Conservation (phyloP, 2,888 invertebrate species). For the Ganaspis brasiliensis region DNA sequence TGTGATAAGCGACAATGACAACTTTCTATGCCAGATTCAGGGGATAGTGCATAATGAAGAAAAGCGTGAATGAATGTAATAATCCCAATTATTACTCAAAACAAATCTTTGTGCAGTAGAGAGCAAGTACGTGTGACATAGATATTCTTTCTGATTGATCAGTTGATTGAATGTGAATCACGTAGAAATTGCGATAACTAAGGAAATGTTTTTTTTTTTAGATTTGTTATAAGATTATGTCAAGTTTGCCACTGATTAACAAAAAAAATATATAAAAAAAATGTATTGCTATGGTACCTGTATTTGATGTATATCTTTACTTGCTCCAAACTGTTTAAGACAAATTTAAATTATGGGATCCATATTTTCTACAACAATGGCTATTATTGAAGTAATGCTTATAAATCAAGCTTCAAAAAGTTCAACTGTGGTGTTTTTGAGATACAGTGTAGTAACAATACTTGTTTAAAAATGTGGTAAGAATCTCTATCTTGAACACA, state of each 20-base stretch:
- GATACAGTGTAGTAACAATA: background rate
- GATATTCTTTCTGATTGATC: slow-evolving; percentile 61
- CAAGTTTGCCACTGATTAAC: slow-evolving; percentile 68
- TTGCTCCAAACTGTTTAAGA: slow-evolving; percentile 66
- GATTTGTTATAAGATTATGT: slow-evolving; percentile 66
- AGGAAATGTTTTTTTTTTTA: slow-evolving; percentile 61
- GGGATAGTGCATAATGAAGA: slow-evolving; percentile 66
- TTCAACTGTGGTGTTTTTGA: slow-evolving; percentile 15
- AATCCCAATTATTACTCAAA: slow-evolving; percentile 65
- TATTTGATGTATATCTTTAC: slow-evolving; percentile 70
- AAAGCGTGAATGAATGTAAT: slow-evolving; percentile 64
- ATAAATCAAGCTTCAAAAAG: background rate
- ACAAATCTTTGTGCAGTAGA: slow-evolving; percentile 70
- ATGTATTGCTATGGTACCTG: slow-evolving; percentile 71
- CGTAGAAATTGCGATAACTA: background rate
- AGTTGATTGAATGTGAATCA: slow-evolving; percentile 41
- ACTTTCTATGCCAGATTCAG: background rate
- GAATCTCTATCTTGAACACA: slow-evolving; percentile 22
- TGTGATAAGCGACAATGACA: slow-evolving; percentile 30
- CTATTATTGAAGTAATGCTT: background rate
- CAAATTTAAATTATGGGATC: slow-evolving; percentile 50
- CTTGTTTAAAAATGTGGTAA: background rate
- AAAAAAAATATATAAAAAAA: slow-evolving; percentile 44
- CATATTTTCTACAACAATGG: background rate
- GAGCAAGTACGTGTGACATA: slow-evolving; percentile 71